Percentiles rank a stretch among this genome's conserved stretches.
Conservation (phyloP, 2,888 invertebrate species). For the Thera britannica region DNA sequence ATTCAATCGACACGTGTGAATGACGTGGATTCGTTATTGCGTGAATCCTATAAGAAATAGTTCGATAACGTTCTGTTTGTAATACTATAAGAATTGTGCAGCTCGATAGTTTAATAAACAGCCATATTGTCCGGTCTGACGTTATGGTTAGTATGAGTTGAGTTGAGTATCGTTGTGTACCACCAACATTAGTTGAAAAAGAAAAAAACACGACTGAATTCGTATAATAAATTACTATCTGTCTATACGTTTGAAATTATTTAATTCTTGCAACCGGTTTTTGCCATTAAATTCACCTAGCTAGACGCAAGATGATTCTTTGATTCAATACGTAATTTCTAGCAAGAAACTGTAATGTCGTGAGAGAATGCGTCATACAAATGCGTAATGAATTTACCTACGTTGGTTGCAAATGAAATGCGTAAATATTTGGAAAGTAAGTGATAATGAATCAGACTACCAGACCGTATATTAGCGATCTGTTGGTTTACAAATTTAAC, state of each 20-base stretch:
- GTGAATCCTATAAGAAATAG: neutral
- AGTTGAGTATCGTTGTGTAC: no score
- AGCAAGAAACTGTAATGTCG: neutral
- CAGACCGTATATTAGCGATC: neutral
- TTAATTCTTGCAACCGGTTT: no score
- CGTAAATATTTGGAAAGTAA: conserved; percentile 11
- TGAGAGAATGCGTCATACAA: conserved; percentile 3
- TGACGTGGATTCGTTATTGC: neutral
- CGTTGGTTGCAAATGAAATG: conserved; percentile 9
- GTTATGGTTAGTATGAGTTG: neutral
- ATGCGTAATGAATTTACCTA: neutral
- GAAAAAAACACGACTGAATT: no score
- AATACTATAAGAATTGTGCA: neutral
- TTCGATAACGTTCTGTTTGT: neutral
- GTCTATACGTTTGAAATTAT: no score
- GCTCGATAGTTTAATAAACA: neutral
- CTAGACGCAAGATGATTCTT: no score
- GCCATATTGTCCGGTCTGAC: neutral
- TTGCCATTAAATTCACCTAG: no score
- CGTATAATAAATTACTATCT: no score
- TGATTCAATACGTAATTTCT: neutral
- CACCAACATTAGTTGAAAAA: no score
- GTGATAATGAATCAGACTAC: conserved; percentile 7
- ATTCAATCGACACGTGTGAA: neutral
- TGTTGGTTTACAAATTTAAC: neutral